Percentiles rank a stretch among this genome's conserved stretches.
Conservation (phyloP, 2,113 vertebrate genomes). For the Emydocephalus ijimae region DNA sequence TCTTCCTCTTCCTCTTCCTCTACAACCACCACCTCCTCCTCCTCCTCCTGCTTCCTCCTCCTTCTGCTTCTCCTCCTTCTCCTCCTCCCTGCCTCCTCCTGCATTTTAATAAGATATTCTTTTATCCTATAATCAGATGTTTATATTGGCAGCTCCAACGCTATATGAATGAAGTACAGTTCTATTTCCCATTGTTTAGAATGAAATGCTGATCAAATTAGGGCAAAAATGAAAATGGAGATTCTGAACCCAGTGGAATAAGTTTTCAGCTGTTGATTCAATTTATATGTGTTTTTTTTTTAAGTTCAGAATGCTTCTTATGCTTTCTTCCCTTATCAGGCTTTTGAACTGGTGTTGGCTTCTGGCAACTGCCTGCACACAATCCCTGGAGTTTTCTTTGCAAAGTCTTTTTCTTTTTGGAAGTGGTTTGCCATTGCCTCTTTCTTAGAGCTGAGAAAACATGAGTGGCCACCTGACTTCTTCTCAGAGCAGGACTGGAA, state of each 20-base stretch:
- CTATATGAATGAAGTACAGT: constrained; percentile 42
- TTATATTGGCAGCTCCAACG: constrained; percentile 50
- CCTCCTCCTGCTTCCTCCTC: too few relatives aligned
- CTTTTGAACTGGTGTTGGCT: background rate
- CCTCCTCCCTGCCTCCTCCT: background rate
- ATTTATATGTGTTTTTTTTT: background rate
- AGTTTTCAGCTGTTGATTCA: constrained; percentile 21
- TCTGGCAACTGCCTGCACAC: background rate
- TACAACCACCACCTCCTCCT: too few relatives aligned
- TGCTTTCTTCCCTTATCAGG: background rate
- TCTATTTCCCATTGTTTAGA: constrained; percentile 36
- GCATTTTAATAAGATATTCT: constrained; percentile 49
- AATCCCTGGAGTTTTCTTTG: background rate
- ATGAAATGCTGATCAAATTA: constrained; percentile 4
- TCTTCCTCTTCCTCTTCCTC: background rate
- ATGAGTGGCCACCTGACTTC: background rate
- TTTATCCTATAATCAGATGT: constrained; percentile 55
- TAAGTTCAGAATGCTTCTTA: background rate
- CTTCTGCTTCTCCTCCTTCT: background rate
- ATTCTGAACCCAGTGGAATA: background rate
- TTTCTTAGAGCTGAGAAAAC: background rate
- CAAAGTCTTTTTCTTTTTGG: background rate
- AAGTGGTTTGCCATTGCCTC: background rate
- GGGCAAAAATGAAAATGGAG: background rate
- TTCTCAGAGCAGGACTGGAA: background rate